phyloP scores from a whole-genome alignment of 2,797 vertebrate genomes.

The Melanotaenia pygmaea region DNA sequence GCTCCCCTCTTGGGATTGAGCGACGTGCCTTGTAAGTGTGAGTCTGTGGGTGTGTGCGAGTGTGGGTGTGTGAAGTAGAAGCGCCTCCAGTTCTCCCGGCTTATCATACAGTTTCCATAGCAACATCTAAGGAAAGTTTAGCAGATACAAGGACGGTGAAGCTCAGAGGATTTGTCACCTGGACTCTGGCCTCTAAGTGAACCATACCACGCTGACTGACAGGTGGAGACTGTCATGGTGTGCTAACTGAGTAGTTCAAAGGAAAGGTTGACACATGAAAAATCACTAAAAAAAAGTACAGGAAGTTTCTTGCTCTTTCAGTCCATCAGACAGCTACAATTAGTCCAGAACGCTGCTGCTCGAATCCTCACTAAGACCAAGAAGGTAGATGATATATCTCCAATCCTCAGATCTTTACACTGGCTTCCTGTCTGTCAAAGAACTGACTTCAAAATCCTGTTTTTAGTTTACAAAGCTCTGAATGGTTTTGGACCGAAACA shows the following conservation, averaged over 20 bases:
- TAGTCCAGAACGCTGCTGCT: too few species aligned
- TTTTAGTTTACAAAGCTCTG: too few species aligned
- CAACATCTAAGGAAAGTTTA: slow-evolving; percentile 43
- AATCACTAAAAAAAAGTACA: neutral
- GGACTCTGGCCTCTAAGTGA: slow-evolving; percentile 23
- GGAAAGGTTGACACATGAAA: neutral
- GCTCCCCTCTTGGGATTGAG: slow-evolving; percentile 40
- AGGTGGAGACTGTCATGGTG: slow-evolving; percentile 27
- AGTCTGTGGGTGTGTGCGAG: slow-evolving; percentile 7
- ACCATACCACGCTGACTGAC: slow-evolving; percentile 28
- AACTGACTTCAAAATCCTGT: too few species aligned
- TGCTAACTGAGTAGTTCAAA: neutral
- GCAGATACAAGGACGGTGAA: slow-evolving; percentile 32
- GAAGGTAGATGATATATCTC: too few species aligned
- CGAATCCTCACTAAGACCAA: too few species aligned
- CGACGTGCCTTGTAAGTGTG: neutral
- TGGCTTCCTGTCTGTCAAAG: too few species aligned
- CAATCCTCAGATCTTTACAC: too few species aligned
- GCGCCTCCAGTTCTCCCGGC: slow-evolving; percentile 27
- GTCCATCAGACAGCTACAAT: too few species aligned
- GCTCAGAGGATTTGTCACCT: slow-evolving; percentile 36
- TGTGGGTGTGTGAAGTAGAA: slow-evolving; percentile 8
- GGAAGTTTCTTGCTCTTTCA: too few species aligned
- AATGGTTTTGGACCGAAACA: too few species aligned
- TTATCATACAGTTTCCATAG: slow-evolving; percentile 63